These are phyloP conservation scores for Didymodactylos carnosus DNA, from an alignment of 2,888 invertebrate species.

Conservation along the genomic window DNA sequence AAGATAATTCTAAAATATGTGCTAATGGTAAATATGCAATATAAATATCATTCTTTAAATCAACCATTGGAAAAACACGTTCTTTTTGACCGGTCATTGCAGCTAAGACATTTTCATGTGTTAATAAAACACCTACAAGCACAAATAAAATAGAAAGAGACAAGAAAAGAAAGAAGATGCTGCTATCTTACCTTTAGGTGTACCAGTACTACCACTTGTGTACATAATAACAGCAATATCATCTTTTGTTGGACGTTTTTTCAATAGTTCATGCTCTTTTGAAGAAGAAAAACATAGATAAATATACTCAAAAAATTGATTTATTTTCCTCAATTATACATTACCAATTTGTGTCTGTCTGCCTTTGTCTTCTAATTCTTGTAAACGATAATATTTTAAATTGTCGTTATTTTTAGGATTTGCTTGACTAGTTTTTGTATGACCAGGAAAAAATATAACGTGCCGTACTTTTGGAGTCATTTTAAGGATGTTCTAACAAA, in stretches of 20 bases:
- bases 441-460: neutral
- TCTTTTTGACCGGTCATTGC: neutral
- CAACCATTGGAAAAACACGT: neutral
- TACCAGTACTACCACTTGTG: conserved; percentile 87
- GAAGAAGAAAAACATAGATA: neutral
- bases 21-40: conserved; percentile 89
- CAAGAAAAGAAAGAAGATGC: too few relatives aligned
- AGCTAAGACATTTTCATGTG: conserved; percentile 9
- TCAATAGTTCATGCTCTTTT: neutral
- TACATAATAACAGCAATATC: conserved; percentile 96
- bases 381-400: neutral
- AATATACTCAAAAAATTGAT: neutral
- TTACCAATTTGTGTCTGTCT: conserved; percentile 9
- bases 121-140: conserved; percentile 13
- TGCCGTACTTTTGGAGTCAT: neutral
- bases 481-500: neutral
- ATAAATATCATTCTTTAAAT: conserved; percentile 1
- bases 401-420: neutral
- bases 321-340: too few relatives aligned
- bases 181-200: conserved; percentile 71
- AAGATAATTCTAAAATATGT: conserved; percentile 68
- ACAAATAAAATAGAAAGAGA: too few relatives aligned
- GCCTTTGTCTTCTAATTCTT: conserved; percentile 20
- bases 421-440: neutral
- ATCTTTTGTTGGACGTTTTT: conserved; percentile 43